A percentile compares a stretch with the other conserved stretches of the same genome.
Evolutionary conservation across 2,888 invertebrate genomes (phyloP).

Genomic region (Drosophila melanosoma): DNA sequence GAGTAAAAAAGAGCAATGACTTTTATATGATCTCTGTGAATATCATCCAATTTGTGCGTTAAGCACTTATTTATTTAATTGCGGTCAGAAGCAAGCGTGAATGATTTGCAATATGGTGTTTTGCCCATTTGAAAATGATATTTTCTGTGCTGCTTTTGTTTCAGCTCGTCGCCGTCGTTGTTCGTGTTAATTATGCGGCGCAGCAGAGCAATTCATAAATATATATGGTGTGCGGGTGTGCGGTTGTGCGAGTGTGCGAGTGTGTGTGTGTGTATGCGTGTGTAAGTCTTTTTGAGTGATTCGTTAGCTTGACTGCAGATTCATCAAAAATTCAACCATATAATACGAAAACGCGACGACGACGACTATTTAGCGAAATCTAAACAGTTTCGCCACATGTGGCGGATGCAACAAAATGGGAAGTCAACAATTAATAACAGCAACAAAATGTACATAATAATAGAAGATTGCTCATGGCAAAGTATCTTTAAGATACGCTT

Average conservation of each 20-base stretch:
- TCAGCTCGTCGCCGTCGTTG: slow-evolving; percentile 13
- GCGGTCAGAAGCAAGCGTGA: slow-evolving; percentile 20
- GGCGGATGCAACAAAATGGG: slow-evolving; percentile 52
- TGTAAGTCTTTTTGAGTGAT: slow-evolving; percentile 14
- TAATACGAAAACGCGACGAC: slow-evolving; percentile 22
- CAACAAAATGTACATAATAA: slow-evolving; percentile 8
- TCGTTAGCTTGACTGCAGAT: slow-evolving; percentile 26
- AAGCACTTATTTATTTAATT: neutral
- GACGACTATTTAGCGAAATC: slow-evolving; percentile 31
- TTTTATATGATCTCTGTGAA: neutral
- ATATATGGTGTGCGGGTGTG: slow-evolving; percentile 27
- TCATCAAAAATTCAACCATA: slow-evolving; percentile 20
- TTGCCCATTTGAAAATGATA: slow-evolving; percentile 7
- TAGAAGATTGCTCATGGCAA: slow-evolving; percentile 1
- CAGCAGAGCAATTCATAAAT: slow-evolving; percentile 67
- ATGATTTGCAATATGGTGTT: slow-evolving; percentile 33
- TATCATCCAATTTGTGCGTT: neutral
- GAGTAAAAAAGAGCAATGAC: neutral
- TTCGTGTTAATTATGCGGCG: slow-evolving; percentile 53
- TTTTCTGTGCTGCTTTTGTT: slow-evolving; percentile 19
- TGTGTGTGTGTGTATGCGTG: slow-evolving; percentile 17
- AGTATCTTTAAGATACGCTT: slow-evolving; percentile 46
- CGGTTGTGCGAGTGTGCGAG: slow-evolving; percentile 2
- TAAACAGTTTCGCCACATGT: slow-evolving; percentile 56
- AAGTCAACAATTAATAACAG: slow-evolving; percentile 63